A percentile compares a stretch with the other conserved stretches of the same genome.
These are phyloP conservation scores for Pterocles orientalis DNA, from an alignment of 2,113 vertebrate genomes.

Conservation along the genomic window DNA sequence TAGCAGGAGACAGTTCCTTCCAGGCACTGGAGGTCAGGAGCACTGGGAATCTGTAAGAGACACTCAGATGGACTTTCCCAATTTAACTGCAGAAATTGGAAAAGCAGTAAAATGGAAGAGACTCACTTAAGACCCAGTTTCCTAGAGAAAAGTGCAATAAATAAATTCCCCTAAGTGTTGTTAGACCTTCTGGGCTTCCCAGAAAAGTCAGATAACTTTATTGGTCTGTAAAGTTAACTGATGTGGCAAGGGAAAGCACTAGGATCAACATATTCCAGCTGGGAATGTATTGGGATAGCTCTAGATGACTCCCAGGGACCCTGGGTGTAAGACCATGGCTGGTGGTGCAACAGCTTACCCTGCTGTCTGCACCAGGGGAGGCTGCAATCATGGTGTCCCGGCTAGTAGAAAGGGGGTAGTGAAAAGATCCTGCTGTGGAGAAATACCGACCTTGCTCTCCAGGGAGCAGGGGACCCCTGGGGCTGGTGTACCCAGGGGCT, in stretches of 20 bases:
- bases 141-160: constrained; percentile 56
- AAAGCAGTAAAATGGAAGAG: constrained; percentile 68
- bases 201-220: constrained; percentile 7
- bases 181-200: constrained; percentile 37
- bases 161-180: constrained; percentile 41
- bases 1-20: neutral
- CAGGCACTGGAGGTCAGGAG: neutral
- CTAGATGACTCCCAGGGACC: rapidly evolving
- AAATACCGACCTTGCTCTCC: too few relatives aligned
- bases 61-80: constrained; percentile 35
- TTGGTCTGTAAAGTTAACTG: constrained; percentile 22
- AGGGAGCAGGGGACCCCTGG: too few relatives aligned
- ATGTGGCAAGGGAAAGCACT: neutral
- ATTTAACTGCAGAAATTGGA: constrained; percentile 66
- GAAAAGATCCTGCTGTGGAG: too few relatives aligned
- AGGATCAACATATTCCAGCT: neutral
- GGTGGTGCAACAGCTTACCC: too few relatives aligned
- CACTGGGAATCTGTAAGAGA: neutral
- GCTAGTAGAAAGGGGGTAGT: too few relatives aligned
- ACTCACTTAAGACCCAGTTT: constrained; percentile 34
- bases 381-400: too few relatives aligned
- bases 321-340: neutral
- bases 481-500: too few relatives aligned
- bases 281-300: neutral
- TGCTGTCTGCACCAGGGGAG: too few relatives aligned